Percentiles rank a stretch among this genome's conserved stretches.
Conservation (phyloP, 2,888 invertebrate genomes). For the Lordiphosa andalusiaca region DNA sequence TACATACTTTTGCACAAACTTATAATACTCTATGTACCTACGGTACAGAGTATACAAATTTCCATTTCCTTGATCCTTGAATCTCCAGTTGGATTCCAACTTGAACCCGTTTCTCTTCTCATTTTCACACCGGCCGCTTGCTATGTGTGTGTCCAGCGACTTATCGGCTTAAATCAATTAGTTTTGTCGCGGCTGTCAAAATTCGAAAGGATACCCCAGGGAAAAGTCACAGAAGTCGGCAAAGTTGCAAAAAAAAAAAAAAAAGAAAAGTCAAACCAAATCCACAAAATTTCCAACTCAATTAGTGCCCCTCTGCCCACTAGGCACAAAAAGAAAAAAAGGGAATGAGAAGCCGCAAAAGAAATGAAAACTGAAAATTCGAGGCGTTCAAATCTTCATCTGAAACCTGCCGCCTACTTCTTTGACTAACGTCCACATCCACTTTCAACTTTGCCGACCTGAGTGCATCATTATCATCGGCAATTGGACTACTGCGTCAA, state of each 20-base stretch:
- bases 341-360: slow-evolving; percentile 28
- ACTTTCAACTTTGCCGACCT: slow-evolving; percentile 75
- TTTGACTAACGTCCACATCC: slow-evolving; percentile 40
- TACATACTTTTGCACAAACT: too few species aligned
- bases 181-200: slow-evolving; percentile 80
- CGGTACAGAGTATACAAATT: too few species aligned
- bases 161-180: slow-evolving; percentile 79
- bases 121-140: neutral
- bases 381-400: slow-evolving; percentile 76
- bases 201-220: slow-evolving; percentile 47
- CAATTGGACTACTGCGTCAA: slow-evolving; percentile 76
- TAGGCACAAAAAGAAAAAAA: slow-evolving; percentile 1
- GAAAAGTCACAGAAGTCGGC: slow-evolving; percentile 27
- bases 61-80: too few species aligned
- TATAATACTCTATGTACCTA: too few species aligned
- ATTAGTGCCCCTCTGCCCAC: slow-evolving; percentile 68
- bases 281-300: slow-evolving; percentile 71
- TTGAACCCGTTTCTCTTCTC: too few species aligned
- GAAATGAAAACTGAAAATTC: slow-evolving; percentile 50
- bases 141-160: slow-evolving; percentile 47
- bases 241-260: slow-evolving; percentile 45
- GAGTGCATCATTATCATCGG: slow-evolving; percentile 76
- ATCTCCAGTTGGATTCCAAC: too few species aligned
- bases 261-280: slow-evolving; percentile 41
- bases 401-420: slow-evolving; percentile 41